phyloP scores from a whole-genome alignment of 2,888 invertebrate genomes.

The Belgica antarctica region DNA sequence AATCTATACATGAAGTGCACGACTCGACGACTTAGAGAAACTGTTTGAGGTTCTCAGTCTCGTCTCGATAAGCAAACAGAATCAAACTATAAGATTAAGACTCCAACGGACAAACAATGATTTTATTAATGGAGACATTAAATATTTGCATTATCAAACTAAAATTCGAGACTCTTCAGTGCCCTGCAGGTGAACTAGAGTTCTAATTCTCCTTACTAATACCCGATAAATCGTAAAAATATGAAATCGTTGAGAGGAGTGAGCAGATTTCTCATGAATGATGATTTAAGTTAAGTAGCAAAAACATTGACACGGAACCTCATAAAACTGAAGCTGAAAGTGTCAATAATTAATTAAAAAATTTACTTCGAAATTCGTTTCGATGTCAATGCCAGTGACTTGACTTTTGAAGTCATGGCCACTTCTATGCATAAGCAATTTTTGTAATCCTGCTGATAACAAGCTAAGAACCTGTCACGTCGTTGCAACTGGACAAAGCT shows the following conservation, averaged over 20 bases:
- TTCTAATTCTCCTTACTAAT: too few species aligned
- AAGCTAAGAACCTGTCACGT: background rate
- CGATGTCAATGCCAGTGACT: background rate
- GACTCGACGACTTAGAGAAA: slow-evolving; percentile 13
- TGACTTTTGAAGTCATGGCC: background rate
- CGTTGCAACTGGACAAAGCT: background rate
- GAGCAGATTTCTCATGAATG: background rate
- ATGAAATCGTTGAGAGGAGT: too few species aligned
- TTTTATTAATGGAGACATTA: slow-evolving; percentile 1
- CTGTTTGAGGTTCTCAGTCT: background rate
- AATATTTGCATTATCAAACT: background rate
- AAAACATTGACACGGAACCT: background rate
- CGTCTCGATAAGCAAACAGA: slow-evolving; percentile 10
- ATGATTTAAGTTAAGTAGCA: background rate
- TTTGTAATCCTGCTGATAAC: background rate
- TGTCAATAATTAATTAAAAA: slow-evolving; percentile 38
- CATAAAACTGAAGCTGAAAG: background rate
- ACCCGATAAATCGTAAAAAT: too few species aligned
- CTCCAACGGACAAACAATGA: background rate
- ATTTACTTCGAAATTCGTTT: slow-evolving; percentile 29
- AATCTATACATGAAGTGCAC: slow-evolving; percentile 1
- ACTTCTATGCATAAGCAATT: slow-evolving; percentile 6
- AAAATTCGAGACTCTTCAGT: background rate
- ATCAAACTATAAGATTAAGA: background rate
- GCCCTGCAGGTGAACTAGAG: too few species aligned